Evolutionary conservation across 2,888 invertebrate species (phyloP), one percentile per base, ranked within the genome.

Genomic region (Uloborus plumipes): DNA sequence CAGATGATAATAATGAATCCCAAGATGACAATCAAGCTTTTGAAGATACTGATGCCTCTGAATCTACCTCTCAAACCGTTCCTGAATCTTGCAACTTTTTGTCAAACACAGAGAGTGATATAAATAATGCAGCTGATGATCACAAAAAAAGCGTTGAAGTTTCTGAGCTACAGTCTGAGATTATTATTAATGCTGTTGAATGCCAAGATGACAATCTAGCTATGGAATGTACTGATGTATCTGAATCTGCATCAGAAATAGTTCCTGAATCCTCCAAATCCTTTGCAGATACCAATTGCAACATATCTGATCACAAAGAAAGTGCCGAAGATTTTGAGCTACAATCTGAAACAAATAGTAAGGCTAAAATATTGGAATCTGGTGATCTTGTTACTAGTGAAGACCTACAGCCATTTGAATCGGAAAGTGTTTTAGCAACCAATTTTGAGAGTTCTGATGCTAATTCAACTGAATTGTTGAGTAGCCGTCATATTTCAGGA

Each of bases 401-500:
- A 4, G 50, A 7, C 13, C 16, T 49, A n/a, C 13, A 9, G 9
- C 22, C 18, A 50, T 50, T 22, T 47, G 22, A 47, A 65, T 9
- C 16, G 7, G 65, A 65, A 65, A 47, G 11, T n/a, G 49, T 49
- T 47, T 65, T 49, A 18, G 49, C 31, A 16, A 39, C 20, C 22
- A 22, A 11, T 16, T 51, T 50, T 67, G 66, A 22, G 13, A 22
- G 22, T 51, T 18, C 50, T 13, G 66, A 67, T 20, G 22, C 66
- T 15, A 51, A 51, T 22, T 50, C 66, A 15, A 13, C 22, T 22
- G 66, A n/a, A 14, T 50, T 50, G 9, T 39, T 39, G 3, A 11
- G 39, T 39, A 39, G 9, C 13, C 65, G 51, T n/a, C 53, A 64
- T 9, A 39, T 67, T 20, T 31, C 59, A 39, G 79, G 71, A 0